phyloP scores from a whole-genome alignment of 1,140 invertebrate genomes.

The Hydropsyche tenuis region DNA sequence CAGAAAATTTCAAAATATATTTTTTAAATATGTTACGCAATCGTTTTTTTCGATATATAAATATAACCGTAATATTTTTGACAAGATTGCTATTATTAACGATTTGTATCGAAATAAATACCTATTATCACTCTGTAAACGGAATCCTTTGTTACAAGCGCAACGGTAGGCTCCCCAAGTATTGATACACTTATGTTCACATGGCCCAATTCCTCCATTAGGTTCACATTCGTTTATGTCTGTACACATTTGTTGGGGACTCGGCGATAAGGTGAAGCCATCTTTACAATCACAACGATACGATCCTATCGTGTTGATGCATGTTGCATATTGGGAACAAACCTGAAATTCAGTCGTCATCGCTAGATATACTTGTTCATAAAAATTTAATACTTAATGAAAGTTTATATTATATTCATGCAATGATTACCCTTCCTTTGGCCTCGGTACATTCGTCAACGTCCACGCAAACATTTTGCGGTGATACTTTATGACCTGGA shows the following conservation, averaged over 20 bases:
- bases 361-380: constrained; percentile 10
- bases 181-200: constrained; percentile 86
- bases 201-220: constrained; percentile 65
- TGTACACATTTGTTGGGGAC: constrained; percentile 59
- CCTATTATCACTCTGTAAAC: constrained; percentile 74
- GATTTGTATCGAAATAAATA: constrained; percentile 53
- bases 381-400: background rate
- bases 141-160: constrained; percentile 76
- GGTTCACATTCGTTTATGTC: constrained; percentile 73
- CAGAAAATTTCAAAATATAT: too few species aligned
- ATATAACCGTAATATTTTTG: too few species aligned
- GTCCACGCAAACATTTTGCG: constrained; percentile 77
- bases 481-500: constrained; percentile 67
- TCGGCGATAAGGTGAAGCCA: constrained; percentile 71
- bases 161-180: constrained; percentile 84
- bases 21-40: background rate
- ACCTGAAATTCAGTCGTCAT: constrained; percentile 60
- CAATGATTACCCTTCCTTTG: constrained; percentile 53
- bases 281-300: constrained; percentile 80
- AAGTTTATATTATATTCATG: background rate
- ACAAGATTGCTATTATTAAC: too few species aligned
- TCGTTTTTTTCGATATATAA: background rate
- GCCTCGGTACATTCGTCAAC: constrained; percentile 81
- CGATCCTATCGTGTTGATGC: constrained; percentile 82
- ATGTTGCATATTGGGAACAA: constrained; percentile 68